phyloP scores from a whole-genome alignment of 2,888 invertebrate genomes.

The Gortyna flavago region DNA sequence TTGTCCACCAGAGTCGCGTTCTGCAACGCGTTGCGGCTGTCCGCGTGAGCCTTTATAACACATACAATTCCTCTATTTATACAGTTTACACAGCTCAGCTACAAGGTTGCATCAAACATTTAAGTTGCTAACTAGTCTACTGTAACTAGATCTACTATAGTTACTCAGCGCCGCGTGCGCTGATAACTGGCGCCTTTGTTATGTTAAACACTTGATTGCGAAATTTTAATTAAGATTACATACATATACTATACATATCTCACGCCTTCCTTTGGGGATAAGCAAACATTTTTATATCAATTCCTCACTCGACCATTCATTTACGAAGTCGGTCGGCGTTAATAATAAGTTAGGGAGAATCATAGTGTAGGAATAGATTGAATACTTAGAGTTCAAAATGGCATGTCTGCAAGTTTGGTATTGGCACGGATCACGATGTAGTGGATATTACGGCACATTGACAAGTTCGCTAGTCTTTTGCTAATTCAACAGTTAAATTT shows the following conservation, averaged over 20 bases:
- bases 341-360: not conserved
- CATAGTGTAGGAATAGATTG: not conserved
- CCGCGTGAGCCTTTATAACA: not conserved
- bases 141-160: not conserved
- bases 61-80: not conserved
- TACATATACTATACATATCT: too few species aligned
- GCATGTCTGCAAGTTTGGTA: conserved; percentile 7
- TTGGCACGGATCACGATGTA: not conserved
- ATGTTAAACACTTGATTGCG: conserved; percentile 23
- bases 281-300: not conserved
- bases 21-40: not conserved
- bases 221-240: conserved; percentile 26
- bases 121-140: conserved; percentile 1
- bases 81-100: not conserved
- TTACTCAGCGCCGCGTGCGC: conserved; percentile 34
- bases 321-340: not conserved
- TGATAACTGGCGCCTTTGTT: conserved; percentile 45
- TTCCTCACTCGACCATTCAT: not conserved
- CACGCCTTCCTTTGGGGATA: not conserved
- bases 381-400: conserved; percentile 16
- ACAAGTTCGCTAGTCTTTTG: conserved; percentile 15
- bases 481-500: conserved; percentile 5
- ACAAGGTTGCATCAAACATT: conserved; percentile 43
- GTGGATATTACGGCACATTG: conserved; percentile 7
- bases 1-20: not conserved